A percentile compares a stretch with the other conserved stretches of the same genome.
Evolutionary conservation across 2,113 vertebrate species (phyloP).

Genomic region (Stegastes partitus): DNA sequence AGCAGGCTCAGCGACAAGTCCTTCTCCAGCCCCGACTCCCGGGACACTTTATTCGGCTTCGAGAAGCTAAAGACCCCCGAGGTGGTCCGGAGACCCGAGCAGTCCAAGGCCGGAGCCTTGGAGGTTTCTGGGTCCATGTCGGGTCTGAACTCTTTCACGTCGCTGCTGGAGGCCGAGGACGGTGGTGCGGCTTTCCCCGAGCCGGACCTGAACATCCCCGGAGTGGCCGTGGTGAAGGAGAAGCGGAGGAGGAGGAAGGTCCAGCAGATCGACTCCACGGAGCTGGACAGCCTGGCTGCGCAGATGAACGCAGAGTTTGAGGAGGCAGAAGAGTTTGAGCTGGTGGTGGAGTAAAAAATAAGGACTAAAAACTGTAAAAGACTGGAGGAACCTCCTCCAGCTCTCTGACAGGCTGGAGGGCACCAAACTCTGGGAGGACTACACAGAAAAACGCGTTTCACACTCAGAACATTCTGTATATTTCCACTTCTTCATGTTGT

Average conservation of each 20-base stretch:
- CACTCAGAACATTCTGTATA: conserved; percentile 1
- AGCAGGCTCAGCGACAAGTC: conserved; percentile 85
- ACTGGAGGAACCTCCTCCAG: background rate
- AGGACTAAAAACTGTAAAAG: background rate
- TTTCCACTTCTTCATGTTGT: conserved; percentile 15
- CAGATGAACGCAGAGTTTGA: conserved; percentile 92
- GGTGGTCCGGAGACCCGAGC: conserved; percentile 59
- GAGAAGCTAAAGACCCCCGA: conserved; percentile 82
- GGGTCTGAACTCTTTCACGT: conserved; percentile 51
- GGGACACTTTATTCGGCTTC: conserved; percentile 87
- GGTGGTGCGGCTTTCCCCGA: conserved; percentile 35
- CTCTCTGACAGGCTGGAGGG: background rate
- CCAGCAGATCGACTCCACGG: conserved; percentile 80
- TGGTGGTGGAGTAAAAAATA: conserved; percentile 87
- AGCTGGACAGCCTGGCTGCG: conserved; percentile 88
- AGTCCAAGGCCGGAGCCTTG: background rate
- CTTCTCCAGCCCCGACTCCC: conserved; percentile 61
- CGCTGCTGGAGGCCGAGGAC: conserved; percentile 67
- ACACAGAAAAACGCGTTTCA: background rate
- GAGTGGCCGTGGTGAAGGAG: conserved; percentile 83
- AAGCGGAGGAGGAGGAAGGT: conserved; percentile 84
- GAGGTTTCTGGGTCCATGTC: conserved; percentile 50
- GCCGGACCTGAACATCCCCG: conserved; percentile 86
- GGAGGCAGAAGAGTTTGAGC: conserved; percentile 89
- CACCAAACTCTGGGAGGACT: background rate